These are phyloP conservation scores for Geotrupes spiniger DNA, from an alignment of 2,888 invertebrate species.

Conservation along the genomic window DNA sequence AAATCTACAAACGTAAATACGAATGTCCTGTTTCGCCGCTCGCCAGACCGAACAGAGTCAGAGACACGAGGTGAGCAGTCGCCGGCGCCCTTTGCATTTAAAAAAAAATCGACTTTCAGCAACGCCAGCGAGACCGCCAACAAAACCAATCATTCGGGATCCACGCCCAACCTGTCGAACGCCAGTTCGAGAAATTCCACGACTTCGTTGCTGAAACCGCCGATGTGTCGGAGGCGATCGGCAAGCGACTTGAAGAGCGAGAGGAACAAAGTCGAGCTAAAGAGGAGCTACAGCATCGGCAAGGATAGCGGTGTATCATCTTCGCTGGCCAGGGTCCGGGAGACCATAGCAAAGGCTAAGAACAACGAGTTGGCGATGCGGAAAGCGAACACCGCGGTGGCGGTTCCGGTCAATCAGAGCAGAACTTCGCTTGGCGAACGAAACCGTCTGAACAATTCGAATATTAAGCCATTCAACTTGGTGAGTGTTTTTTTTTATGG, in stretches of 20 bases:
- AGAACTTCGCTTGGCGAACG: conserved; percentile 10
- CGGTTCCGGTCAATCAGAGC: background rate
- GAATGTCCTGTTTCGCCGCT: conserved; percentile 25
- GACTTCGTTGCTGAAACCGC: conserved; percentile 10
- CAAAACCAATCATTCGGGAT: conserved; percentile 20
- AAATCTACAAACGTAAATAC: conserved; percentile 21
- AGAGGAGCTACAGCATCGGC: conserved; percentile 24
- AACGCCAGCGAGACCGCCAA: conserved; percentile 7
- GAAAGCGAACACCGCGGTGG: background rate
- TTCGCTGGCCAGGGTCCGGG: conserved; percentile 10
- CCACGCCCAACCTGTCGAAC: conserved; percentile 19
- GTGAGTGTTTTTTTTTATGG: conserved; percentile 13
- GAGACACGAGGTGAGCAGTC: conserved; percentile 12
- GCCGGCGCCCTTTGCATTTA: background rate
- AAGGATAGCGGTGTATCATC: conserved; percentile 11
- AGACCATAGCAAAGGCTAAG: conserved; percentile 9
- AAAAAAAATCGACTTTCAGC: conserved; percentile 2
- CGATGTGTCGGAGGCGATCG: conserved; percentile 23
- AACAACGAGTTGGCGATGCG: background rate
- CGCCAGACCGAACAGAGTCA: conserved; percentile 15
- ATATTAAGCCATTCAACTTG: conserved; percentile 21
- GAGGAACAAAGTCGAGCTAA: conserved; percentile 10
- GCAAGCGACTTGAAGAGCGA: conserved; percentile 23
- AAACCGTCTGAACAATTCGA: conserved; percentile 8
- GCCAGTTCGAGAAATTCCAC: conserved; percentile 8